A percentile compares a stretch with the other conserved stretches of the same genome.
These are phyloP conservation scores for Tryphoninae sp. DNA, from an alignment of 2,888 invertebrate species.

Conservation along the genomic window DNA sequence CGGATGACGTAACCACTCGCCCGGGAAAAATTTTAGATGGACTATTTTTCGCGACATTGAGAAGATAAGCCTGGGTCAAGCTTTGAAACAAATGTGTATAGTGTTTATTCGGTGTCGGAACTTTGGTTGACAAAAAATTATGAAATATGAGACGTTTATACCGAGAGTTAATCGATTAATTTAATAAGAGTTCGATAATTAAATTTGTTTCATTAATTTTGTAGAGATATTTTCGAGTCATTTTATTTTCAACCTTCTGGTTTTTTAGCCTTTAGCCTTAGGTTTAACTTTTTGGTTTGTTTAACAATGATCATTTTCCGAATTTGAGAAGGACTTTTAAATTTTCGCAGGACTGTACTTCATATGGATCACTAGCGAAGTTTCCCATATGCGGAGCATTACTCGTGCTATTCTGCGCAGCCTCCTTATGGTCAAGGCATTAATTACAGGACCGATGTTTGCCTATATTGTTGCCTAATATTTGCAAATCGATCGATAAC, in stretches of 20 bases:
- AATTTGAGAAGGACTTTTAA: no score
- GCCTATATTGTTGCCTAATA: constrained; percentile 71
- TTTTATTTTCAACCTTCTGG: no score
- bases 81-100: neutral
- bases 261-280: no score
- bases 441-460: constrained; percentile 71
- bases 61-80: neutral
- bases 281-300: no score
- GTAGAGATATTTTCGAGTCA: no score
- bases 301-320: no score
- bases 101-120: neutral
- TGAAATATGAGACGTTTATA: no score
- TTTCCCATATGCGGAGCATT: constrained; percentile 4
- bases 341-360: neutral
- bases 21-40: neutral
- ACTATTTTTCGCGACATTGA: neutral
- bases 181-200: no score
- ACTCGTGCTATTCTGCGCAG: neutral
- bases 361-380: neutral
- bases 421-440: constrained; percentile 62
- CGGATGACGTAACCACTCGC: neutral
- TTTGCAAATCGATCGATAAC: constrained; percentile 73
- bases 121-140: no score
- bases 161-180: no score
- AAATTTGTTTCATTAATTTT: no score